phyloP scores from a whole-genome alignment of 2,113 vertebrate genomes.

The Empidonax alnorum region DNA sequence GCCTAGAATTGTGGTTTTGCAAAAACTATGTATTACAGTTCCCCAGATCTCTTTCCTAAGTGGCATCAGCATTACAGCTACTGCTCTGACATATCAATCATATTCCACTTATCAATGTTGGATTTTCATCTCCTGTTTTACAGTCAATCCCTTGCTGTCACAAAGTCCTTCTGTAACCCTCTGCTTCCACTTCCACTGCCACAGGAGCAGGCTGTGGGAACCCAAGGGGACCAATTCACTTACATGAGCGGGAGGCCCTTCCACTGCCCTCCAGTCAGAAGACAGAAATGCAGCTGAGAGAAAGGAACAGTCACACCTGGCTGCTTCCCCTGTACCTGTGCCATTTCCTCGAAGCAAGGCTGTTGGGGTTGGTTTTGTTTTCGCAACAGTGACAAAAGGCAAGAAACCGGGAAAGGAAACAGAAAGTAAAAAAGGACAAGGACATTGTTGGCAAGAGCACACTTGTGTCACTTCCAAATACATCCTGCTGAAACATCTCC shows the following conservation, averaged over 20 bases:
- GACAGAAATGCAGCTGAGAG: not conserved
- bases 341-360: not conserved
- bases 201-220: not conserved
- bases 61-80: fast-evolving
- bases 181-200: not conserved
- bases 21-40: fast-evolving
- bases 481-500: not conserved
- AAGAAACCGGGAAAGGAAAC: not conserved
- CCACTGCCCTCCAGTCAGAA: not conserved
- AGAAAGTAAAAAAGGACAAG: not conserved
- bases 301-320: not conserved
- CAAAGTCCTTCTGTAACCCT: not conserved
- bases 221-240: not conserved
- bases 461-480: fast-evolving
- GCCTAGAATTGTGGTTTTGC: not conserved
- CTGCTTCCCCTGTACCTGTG: not conserved
- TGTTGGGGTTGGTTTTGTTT: not conserved
- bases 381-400: not conserved
- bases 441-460: fast-evolving
- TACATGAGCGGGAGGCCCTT: not conserved
- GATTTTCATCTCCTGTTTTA: not conserved
- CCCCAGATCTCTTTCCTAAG: not conserved
- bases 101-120: not conserved
- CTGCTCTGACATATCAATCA: not conserved
- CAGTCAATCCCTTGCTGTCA: not conserved